Conservation (phyloP, 2,797 vertebrate genomes). For the Merluccius polli region DNA sequence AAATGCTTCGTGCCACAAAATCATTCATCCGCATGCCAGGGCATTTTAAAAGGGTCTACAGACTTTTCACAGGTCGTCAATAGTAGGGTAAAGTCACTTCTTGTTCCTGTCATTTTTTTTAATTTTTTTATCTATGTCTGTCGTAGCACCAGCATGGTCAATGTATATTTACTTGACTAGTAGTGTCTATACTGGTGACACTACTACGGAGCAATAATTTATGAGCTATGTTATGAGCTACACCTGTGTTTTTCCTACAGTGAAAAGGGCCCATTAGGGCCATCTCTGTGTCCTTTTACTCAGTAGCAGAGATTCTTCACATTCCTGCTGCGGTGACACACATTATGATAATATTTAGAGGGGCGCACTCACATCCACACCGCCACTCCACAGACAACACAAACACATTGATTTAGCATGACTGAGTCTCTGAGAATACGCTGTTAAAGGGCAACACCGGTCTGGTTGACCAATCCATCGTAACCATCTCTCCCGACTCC, state of each 20-base stretch:
- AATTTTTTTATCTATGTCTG: too few relatives aligned
- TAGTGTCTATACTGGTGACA: too few relatives aligned
- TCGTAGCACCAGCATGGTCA: too few relatives aligned
- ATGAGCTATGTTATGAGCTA: too few relatives aligned
- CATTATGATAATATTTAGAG: constrained; percentile 33
- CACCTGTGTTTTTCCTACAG: too few relatives aligned
- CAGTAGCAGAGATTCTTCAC: constrained; percentile 50
- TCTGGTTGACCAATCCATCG: not conserved
- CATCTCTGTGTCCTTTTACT: constrained; percentile 47
- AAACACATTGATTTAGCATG: not conserved
- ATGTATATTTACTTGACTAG: too few relatives aligned
- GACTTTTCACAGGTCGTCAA: too few relatives aligned
- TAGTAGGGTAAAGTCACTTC: too few relatives aligned
- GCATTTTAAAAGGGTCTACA: too few relatives aligned
- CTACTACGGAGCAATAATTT: too few relatives aligned
- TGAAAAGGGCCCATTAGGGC: constrained; percentile 34
- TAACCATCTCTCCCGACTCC: too few relatives aligned
- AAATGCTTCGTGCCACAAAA: constrained; percentile 36
- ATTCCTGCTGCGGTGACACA: constrained; percentile 52
- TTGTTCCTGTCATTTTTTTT: too few relatives aligned
- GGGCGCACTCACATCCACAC: not conserved
- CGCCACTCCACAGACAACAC: not conserved
- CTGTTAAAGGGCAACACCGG: not conserved
- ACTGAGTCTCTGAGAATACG: not conserved
- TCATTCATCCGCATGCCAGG: constrained; percentile 49